These are phyloP conservation scores for Episyrphus balteatus DNA, from an alignment of 1,140 invertebrate genomes.

Conservation along the genomic window DNA sequence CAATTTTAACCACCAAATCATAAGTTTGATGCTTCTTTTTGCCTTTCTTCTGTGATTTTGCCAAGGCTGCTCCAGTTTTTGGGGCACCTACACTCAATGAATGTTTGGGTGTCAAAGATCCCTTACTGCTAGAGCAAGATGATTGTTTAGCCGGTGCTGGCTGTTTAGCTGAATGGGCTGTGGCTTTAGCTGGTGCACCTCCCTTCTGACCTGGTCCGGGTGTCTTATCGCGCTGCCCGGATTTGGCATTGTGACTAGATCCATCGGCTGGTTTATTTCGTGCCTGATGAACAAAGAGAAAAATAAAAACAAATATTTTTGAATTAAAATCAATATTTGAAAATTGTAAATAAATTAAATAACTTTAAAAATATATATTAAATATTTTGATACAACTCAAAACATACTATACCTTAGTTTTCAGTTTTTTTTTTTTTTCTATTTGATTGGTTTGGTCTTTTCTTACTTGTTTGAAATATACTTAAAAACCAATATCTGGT, in stretches of 20 bases:
- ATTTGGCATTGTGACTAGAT: conserved; percentile 44
- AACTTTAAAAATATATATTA: too few species aligned
- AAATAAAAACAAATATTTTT: not conserved
- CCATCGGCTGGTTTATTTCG: conserved; percentile 71
- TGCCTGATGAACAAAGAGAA: conserved; percentile 42
- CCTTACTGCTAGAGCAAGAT: conserved; percentile 9
- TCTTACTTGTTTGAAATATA: too few species aligned
- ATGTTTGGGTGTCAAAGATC: not conserved
- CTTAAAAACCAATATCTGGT: too few species aligned
- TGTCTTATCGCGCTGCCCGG: conserved; percentile 47
- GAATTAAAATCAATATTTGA: not conserved
- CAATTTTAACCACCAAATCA: conserved; percentile 69
- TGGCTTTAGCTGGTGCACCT: conserved; percentile 40
- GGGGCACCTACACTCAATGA: conserved; percentile 16
- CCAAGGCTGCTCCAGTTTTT: conserved; percentile 43
- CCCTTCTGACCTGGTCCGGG: conserved; percentile 44
- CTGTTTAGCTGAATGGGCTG: conserved; percentile 46
- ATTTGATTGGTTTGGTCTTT: too few species aligned
- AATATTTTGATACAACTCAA: too few species aligned
- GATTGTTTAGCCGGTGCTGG: conserved; percentile 43
- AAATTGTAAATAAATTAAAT: too few species aligned
- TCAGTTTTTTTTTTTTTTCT: too few species aligned
- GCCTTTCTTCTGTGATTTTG: conserved; percentile 57
- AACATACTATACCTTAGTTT: too few species aligned
- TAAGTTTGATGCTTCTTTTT: conserved; percentile 69